A percentile compares a stretch with the other conserved stretches of the same genome.
Conservation (phyloP, 2,113 vertebrate genomes). For the Erpornis zantholeuca region DNA sequence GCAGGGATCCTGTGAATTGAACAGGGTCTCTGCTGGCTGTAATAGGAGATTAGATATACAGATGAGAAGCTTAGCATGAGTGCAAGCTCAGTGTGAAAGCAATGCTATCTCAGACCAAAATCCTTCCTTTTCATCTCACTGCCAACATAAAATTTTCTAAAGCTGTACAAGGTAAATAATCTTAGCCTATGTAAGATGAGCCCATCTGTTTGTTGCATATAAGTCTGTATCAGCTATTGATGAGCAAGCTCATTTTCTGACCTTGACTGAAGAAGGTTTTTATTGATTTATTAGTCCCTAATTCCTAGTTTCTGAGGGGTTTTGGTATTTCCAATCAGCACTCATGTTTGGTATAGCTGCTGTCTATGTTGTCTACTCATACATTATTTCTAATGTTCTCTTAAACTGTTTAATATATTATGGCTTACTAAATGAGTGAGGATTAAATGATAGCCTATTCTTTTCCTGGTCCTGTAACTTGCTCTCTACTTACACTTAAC, state of each 20-base stretch:
- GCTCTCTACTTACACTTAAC: neutral
- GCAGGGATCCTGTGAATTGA: neutral
- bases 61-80: neutral
- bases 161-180: neutral
- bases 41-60: neutral
- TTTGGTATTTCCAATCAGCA: neutral
- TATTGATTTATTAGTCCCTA: neutral
- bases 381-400: constrained; percentile 3
- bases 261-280: neutral
- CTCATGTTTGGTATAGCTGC: neutral
- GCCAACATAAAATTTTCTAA: neutral
- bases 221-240: neutral
- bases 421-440: neutral
- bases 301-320: neutral
- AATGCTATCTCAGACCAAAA: neutral
- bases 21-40: neutral
- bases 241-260: neutral
- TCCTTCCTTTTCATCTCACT: neutral
- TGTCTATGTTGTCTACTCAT: neutral
- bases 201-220: neutral
- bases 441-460: neutral
- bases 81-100: neutral
- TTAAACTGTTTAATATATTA: constrained; percentile 35
- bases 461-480: neutral
- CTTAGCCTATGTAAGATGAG: neutral